A percentile compares a stretch with the other conserved stretches of the same genome.
Conservation (phyloP, 53 echinoderm and acorn worm genomes). For the Echinometra lucunter region DNA sequence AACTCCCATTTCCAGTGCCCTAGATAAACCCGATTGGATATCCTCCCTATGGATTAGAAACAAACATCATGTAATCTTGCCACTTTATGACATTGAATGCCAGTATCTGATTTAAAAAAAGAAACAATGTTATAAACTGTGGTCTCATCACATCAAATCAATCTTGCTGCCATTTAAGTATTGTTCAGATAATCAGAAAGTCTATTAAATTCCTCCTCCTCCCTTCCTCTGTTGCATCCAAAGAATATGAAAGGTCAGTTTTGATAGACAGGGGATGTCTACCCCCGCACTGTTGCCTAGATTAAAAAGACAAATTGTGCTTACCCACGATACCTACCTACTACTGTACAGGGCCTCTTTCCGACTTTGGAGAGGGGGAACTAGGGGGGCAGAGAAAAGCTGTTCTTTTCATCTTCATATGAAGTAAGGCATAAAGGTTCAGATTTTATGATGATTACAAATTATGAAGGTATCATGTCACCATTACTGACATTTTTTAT, state of each 20-base stretch:
- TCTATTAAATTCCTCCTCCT: not conserved
- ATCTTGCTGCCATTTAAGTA: not conserved
- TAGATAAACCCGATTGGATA: not conserved
- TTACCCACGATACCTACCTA: not conserved
- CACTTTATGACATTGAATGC: not conserved
- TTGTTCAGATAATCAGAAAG: not conserved
- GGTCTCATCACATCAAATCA: not conserved
- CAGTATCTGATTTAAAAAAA: not conserved
- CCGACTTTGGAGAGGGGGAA: not conserved
- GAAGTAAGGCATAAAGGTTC: not conserved
- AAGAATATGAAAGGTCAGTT: not conserved
- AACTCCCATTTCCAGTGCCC: slow-evolving; percentile 21
- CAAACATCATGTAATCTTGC: slow-evolving; percentile 2
- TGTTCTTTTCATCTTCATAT: not conserved
- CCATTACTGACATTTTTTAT: too few relatives aligned
- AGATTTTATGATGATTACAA: too few relatives aligned
- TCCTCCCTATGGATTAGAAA: not conserved
- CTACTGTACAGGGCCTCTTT: not conserved
- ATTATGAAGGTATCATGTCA: too few relatives aligned
- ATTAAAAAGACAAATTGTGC: not conserved
- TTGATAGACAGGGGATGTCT: not conserved
- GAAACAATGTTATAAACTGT: not conserved
- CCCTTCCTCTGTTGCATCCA: not conserved
- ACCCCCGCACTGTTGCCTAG: not conserved
- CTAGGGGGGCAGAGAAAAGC: not conserved